Base-by-base conservation (phyloP, 2,888 invertebrate species). In the Sialis fuliginosa region DNA sequence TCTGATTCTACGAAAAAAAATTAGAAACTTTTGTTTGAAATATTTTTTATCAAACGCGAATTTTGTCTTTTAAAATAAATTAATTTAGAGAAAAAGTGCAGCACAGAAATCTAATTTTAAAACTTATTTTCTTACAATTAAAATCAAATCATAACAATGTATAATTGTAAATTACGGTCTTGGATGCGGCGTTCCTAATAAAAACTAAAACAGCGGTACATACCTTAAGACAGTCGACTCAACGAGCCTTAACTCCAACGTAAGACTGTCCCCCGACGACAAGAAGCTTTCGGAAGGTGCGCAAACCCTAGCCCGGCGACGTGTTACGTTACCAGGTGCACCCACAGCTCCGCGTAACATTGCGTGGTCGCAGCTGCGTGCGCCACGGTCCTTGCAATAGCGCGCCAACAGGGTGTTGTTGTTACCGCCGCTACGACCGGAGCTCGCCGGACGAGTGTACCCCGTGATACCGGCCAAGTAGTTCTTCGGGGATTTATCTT, bases 201-300 rank as follows among this genome's bases (percentile, higher is more conserved):
- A n/a, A n/a, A n/a, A n/a, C n/a, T n/a, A n/a, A n/a, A n/a, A n/a
- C n/a, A n/a, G n/a, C n/a, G n/a, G n/a, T n/a, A 61, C 72, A 72
- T 65, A 81, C 87, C 85, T 83, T 49, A 90, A 71, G 39, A 86
- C 86, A 1, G 90, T 88, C 39, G 87, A 85, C 63, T 90, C 86
- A 9, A 81, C 76, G 57, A 85, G 70, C 57, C 79, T 78, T 55
- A 89, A 67, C 62, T 88, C 88, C 53, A 88, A 69, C 12, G 86
- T 88, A 55, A 87, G 71, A 45, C 81, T 81, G 62, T 82, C 86
- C 48, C 82, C 83, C 52, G 82, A 78, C 4, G 88, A 87, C 9
- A 89, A 71, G 61, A 83, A 89, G 63, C 88, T 87, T 61, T 89
- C 89, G 6, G 81, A 78, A 32, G 83, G 70, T 0, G 79, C 75